Evolutionary conservation across 1,140 invertebrate genomes (phyloP).

Genomic region (Aleiodes sp.): DNA sequence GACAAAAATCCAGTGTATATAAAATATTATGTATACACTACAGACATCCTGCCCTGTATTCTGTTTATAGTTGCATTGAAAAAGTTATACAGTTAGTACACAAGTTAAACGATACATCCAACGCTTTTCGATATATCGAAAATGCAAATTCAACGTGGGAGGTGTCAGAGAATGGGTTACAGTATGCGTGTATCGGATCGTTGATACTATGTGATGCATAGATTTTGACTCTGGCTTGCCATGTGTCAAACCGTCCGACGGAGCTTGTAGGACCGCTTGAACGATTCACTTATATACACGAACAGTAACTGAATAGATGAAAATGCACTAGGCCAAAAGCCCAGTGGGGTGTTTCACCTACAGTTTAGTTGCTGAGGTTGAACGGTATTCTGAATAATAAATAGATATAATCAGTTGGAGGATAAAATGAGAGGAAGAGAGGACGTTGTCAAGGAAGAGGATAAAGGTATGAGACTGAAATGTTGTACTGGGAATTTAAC

Average conservation of each 20-base stretch:
- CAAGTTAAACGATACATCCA: not conserved
- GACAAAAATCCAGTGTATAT: too few relatives aligned
- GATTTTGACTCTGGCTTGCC: not conserved
- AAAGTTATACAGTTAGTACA: not conserved
- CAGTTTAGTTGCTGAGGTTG: not conserved
- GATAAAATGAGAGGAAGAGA: not conserved
- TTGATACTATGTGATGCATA: not conserved
- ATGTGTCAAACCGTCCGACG: slow-evolving; percentile 19
- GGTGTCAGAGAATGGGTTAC: not conserved
- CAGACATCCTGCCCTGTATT: not conserved
- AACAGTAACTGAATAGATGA: not conserved
- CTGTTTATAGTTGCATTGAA: not conserved
- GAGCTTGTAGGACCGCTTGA: not conserved
- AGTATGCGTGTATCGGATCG: not conserved
- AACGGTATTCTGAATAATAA: not conserved
- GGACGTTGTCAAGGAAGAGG: not conserved
- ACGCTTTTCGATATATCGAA: slow-evolving; percentile 10
- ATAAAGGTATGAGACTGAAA: slow-evolving; percentile 4
- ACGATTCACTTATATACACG: not conserved
- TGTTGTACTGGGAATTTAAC: not conserved
- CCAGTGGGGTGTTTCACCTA: not conserved
- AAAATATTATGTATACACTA: too few relatives aligned
- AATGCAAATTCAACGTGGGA: slow-evolving; percentile 12
- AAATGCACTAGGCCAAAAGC: too few relatives aligned
- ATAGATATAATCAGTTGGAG: not conserved